Percentiles rank a stretch among this genome's conserved stretches.
These are phyloP conservation scores for Anolis sagrei DNA, from an alignment of 2,113 vertebrate genomes.

Conservation along the genomic window DNA sequence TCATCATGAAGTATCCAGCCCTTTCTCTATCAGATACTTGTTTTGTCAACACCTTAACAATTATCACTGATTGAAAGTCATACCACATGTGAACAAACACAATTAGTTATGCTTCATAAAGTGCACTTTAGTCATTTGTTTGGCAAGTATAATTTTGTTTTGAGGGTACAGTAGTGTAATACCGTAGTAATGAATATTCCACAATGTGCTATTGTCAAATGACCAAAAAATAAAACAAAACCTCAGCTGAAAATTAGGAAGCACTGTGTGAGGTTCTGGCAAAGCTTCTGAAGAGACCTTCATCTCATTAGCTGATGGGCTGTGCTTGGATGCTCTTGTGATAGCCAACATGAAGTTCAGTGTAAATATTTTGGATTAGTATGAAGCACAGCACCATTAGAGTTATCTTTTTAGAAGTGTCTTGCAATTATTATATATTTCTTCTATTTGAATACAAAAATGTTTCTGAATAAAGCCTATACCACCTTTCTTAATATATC, in stretches of 20 bases:
- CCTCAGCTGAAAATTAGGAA: background rate
- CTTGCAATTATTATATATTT: background rate
- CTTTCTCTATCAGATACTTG: background rate
- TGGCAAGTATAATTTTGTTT: conserved; percentile 34
- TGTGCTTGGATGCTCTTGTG: background rate
- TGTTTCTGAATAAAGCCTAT: conserved; percentile 14
- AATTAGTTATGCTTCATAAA: conserved; percentile 28
- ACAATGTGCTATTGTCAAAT: background rate
- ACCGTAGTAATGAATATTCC: background rate
- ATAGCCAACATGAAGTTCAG: background rate
- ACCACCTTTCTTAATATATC: conserved; percentile 17
- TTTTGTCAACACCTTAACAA: background rate
- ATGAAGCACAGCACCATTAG: background rate
- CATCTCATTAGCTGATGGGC: background rate
- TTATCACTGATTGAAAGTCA: background rate
- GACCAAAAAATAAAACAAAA: background rate
- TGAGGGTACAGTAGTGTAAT: background rate
- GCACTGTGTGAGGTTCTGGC: background rate
- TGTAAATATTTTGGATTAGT: background rate
- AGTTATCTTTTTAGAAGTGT: background rate
- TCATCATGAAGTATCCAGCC: background rate
- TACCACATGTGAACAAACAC: background rate
- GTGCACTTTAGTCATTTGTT: conserved; percentile 16
- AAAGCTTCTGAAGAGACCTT: background rate
- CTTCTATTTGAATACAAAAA: conserved; percentile 18